Conservation (phyloP, 2,113 vertebrate species). For the Nesogale talazaci region DNA sequence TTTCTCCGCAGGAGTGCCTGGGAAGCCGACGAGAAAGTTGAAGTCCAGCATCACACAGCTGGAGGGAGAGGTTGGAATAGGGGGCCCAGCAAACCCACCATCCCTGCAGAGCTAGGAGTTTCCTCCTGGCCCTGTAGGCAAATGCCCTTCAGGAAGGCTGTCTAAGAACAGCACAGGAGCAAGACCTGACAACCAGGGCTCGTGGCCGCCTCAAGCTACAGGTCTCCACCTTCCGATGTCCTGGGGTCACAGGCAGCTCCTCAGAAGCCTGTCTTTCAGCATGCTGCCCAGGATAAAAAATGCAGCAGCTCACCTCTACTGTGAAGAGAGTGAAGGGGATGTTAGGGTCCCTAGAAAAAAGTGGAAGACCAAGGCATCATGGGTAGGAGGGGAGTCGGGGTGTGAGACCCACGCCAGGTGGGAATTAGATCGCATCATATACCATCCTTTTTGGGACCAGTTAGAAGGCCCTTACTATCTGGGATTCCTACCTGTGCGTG, state of each 20-base stretch:
- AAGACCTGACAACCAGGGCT: neutral
- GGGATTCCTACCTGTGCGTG: neutral
- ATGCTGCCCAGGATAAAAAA: neutral
- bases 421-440: neutral
- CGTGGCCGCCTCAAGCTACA: neutral
- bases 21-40: neutral
- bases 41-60: neutral
- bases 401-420: neutral
- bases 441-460: neutral
- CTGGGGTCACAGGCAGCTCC: neutral
- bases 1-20: too few species aligned
- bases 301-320: neutral
- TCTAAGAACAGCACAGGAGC: neutral
- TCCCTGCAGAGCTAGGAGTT: neutral
- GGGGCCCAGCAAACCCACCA: too few species aligned
- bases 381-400: too few species aligned
- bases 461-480: neutral
- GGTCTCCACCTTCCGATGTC: neutral
- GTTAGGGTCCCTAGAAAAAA: neutral
- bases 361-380: neutral
- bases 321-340: neutral
- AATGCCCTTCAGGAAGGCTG: neutral
- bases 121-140: neutral
- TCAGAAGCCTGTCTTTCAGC: neutral
- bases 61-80: neutral